Base-by-base conservation (phyloP, 2,113 vertebrate species). In the Sturnira hondurensis region DNA sequence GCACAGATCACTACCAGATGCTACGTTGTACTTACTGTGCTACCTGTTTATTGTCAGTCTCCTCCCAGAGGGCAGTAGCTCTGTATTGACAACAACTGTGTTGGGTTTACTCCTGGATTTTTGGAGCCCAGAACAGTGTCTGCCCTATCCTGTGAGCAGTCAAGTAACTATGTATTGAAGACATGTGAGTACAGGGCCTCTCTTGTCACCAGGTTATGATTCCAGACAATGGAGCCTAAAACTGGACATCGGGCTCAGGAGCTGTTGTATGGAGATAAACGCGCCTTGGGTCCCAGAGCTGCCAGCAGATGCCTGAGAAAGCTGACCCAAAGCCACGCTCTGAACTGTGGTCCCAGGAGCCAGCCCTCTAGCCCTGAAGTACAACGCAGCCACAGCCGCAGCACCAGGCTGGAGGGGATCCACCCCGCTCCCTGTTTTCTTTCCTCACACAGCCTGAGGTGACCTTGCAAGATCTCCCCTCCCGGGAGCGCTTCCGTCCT, bases 391-490 rank as follows among this genome's bases (percentile, higher is more conserved):
- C 67, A 7, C 14, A 0, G 22, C 0, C n/a, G n/a, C n/a, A n/a
- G n/a, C n/a, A 0, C 31, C 4, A 36, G 33, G 67, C 84, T 24
- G 36, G 5, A 52, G 38, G 43, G 63, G n/a, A 71, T 82, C 38
- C 2, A 36, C 8, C 8, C 2, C 14, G 7, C 65, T 86, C 8
- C 0, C 7, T 2, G 5, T 61, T 78, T 67, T 70, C 65, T 85
- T 45, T 77, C 38, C 10, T 68, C 7, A 17, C 54, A 45, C 2
- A 93, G 65, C 41, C 47, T 33, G 43, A 52, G 77, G 92, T 19
- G 38, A 45, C 22, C 2, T 2, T 1, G 0, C 2, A 1, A 26
- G 63, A 33, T 33, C 13, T 28, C 31, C 15, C 4, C 41, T 10
- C 26, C 15, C 54, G 3, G 22, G 19, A 6, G 2, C 22, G 61